Base-by-base conservation (phyloP, 2,888 invertebrate species). In the Atethmia centrago region DNA sequence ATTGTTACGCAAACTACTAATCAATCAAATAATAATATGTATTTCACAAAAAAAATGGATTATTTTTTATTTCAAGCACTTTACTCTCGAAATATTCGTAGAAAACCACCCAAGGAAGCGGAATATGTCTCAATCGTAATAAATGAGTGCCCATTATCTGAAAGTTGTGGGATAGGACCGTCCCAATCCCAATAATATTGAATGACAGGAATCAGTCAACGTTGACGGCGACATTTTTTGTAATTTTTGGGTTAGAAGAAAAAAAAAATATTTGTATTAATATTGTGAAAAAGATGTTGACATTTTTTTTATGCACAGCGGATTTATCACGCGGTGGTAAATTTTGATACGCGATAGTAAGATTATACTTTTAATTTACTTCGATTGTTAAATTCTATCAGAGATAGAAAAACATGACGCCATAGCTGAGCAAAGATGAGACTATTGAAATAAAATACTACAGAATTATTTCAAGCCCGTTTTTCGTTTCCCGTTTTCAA, bases 101-200 rank as follows among this genome's bases (percentile, higher is more conserved):
- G 90, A 89, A 91, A 89, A 83, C 90, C 89, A 90, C 89, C 90
- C 89, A 83, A 82, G 68, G 77, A 68, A 76, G 69, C 51, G 36
- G 67, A 66, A 81, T 86, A 83, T 79, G 77, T 75, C 62, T 82
- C 62, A 77, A 87, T 91, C 84, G 88, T 85, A 69, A 87, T 47
- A 87, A 93, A 93, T 92, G 88, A 80, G 82, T 1, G 62, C 83
- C 85, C 88, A 90, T 92, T 92, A 91, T 80, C 74, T 47, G 71
- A 36, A 72, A 79, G 80, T 76, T 74, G 73, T 78, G 72, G 78
- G 64, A 83, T 77, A 73, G 75, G 59, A 73, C 55, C 56, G 56
- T 78, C 51, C 31, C 58, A 28, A 28, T 71, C 53, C 42, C 62
- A 45, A 21, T 71, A 51, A 87, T 59, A 28, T 67, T 61, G 71